These are phyloP conservation scores for Tanypteryx hageni DNA, from an alignment of 2,888 invertebrate species.

Conservation along the genomic window DNA sequence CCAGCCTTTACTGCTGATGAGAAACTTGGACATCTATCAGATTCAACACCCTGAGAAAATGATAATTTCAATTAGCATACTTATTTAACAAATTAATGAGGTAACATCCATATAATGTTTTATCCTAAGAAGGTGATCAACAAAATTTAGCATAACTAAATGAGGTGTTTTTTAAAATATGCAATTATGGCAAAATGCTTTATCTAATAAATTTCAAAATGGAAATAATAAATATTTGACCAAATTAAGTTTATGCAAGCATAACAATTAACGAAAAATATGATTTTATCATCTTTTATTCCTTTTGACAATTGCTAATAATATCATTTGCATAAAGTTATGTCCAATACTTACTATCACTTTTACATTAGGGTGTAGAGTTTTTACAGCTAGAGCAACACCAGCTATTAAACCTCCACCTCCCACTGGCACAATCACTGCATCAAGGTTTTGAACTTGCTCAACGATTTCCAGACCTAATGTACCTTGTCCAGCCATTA, in stretches of 20 bases:
- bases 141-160: too few species aligned
- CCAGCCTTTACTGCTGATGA: slow-evolving; percentile 83
- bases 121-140: too few species aligned
- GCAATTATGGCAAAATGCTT: too few species aligned
- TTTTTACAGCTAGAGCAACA: slow-evolving; percentile 92
- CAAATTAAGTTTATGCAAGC: neutral
- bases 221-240: too few species aligned
- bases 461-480: slow-evolving; percentile 95
- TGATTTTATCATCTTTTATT: neutral
- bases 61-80: slow-evolving; percentile 60
- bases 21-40: slow-evolving; percentile 94
- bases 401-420: slow-evolving; percentile 97
- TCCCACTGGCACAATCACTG: slow-evolving; percentile 93
- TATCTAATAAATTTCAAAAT: too few species aligned
- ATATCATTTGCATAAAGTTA: neutral
- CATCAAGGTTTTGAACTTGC: slow-evolving; percentile 92
- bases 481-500: slow-evolving; percentile 97
- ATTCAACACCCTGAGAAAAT: slow-evolving; percentile 87
- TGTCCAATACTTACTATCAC: slow-evolving; percentile 85
- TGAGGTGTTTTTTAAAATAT: too few species aligned
- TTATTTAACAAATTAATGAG: too few species aligned
- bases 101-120: too few species aligned
- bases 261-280: neutral
- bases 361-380: slow-evolving; percentile 87
- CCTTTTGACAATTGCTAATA: neutral